Conservation (phyloP, 1,140 invertebrate species). For the Drosophila melanogaster region DNA sequence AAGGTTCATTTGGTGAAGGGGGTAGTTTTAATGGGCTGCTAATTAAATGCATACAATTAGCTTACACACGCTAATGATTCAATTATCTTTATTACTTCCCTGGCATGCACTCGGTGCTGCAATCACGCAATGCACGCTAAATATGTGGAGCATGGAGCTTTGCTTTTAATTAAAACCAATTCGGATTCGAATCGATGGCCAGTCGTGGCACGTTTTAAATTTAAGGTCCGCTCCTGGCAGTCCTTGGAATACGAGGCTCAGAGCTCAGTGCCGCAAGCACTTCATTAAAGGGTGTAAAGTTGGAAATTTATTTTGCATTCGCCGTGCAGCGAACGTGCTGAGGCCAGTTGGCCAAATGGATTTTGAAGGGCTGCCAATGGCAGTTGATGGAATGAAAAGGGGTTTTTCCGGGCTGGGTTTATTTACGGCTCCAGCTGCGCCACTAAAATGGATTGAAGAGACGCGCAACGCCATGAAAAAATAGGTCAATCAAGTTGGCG, state of each 20-base stretch:
- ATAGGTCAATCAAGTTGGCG: conserved; percentile 44
- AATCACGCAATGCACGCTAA: conserved; percentile 45
- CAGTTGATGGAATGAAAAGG: conserved; percentile 7
- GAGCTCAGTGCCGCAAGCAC: conserved; percentile 26
- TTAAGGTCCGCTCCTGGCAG: conserved; percentile 46
- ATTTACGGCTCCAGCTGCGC: conserved; percentile 35
- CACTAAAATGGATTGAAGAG: conserved; percentile 49
- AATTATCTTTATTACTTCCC: conserved; percentile 74
- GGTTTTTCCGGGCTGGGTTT: conserved; percentile 14
- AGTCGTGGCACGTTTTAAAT: conserved; percentile 74
- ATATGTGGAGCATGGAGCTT: conserved; percentile 38
- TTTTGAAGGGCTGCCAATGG: conserved; percentile 31
- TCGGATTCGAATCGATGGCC: conserved; percentile 58
- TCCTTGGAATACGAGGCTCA: conserved; percentile 13
- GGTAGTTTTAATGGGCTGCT: conserved; percentile 51
- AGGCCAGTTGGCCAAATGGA: conserved; percentile 30
- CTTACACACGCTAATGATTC: conserved; percentile 76
- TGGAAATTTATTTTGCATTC: conserved; percentile 77
- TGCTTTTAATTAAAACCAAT: conserved; percentile 72
- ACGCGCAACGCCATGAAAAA: conserved; percentile 17
- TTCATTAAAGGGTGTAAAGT: conserved; percentile 77
- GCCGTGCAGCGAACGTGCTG: conserved; percentile 35
- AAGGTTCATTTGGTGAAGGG: conserved; percentile 1
- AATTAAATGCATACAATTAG: conserved; percentile 74
- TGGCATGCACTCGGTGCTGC: conserved; percentile 34